Percentiles rank a stretch among this genome's conserved stretches.
Evolutionary conservation across 2,797 vertebrate genomes (phyloP).

Genomic region (Aeoliscus strigatus): DNA sequence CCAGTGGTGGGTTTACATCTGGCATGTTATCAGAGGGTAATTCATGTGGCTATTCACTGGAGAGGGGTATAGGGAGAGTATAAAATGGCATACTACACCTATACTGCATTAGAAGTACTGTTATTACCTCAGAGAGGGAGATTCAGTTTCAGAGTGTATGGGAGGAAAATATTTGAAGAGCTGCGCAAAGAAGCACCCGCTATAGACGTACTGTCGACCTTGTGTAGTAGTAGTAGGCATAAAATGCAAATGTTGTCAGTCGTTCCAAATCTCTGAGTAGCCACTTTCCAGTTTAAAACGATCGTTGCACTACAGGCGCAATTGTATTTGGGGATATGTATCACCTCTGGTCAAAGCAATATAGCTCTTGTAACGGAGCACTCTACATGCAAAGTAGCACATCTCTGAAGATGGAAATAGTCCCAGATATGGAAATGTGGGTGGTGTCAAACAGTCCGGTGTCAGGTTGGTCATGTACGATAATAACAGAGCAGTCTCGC

Average conservation of each 20-base stretch:
- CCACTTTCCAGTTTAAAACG: slow-evolving; percentile 34
- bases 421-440: slow-evolving; percentile 16
- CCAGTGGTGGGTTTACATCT: slow-evolving; percentile 17
- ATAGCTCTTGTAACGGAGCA: slow-evolving; percentile 19
- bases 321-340: slow-evolving; percentile 46
- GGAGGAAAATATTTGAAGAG: slow-evolving; percentile 6
- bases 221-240: slow-evolving; percentile 36
- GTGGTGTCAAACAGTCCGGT: slow-evolving; percentile 14
- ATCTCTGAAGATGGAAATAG: slow-evolving; percentile 26
- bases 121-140: slow-evolving; percentile 24
- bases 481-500: neutral
- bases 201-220: slow-evolving; percentile 6
- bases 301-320: slow-evolving; percentile 24
- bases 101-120: slow-evolving; percentile 20
- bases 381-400: slow-evolving; percentile 43
- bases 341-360: slow-evolving; percentile 33
- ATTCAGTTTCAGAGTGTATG: slow-evolving; percentile 1
- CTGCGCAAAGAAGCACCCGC: slow-evolving; percentile 10
- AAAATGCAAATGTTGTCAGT: slow-evolving; percentile 52
- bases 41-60: slow-evolving; percentile 20
- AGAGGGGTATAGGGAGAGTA: slow-evolving; percentile 2
- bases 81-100: slow-evolving; percentile 8
- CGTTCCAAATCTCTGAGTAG: slow-evolving; percentile 42
- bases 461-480: slow-evolving; percentile 9
- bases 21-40: slow-evolving; percentile 13